phyloP scores from a whole-genome alignment of 2,113 vertebrate species.

The Spea bombifrons region DNA sequence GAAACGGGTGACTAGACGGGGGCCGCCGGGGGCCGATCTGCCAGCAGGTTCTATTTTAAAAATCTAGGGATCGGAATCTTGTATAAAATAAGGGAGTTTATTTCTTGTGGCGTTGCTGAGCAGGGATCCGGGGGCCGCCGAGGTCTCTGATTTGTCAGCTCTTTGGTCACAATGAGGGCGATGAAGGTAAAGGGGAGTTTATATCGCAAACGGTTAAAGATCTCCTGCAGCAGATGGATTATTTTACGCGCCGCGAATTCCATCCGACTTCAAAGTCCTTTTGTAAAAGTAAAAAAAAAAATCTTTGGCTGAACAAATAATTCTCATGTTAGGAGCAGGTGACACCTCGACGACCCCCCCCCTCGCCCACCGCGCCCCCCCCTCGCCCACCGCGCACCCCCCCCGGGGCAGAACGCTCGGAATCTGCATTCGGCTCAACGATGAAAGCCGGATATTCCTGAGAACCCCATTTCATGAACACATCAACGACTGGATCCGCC shows the following conservation, averaged over 20 bases:
- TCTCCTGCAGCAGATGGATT: conserved; percentile 53
- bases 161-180: too few species aligned
- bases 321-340: conserved; percentile 66
- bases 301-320: conserved; percentile 67
- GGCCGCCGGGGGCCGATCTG: too few species aligned
- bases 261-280: conserved; percentile 65
- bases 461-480: conserved; percentile 61
- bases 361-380: too few species aligned
- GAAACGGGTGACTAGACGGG: too few species aligned
- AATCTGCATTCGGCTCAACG: conserved; percentile 58
- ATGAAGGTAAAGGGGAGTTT: too few species aligned
- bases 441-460: conserved; percentile 66
- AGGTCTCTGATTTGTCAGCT: too few species aligned
- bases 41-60: too few species aligned
- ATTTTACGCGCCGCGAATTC: conserved; percentile 71
- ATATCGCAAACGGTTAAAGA: too few species aligned
- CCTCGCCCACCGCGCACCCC: conserved; percentile 1
- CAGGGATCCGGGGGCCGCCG: too few species aligned
- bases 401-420: conserved; percentile 60
- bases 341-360: conserved; percentile 50
- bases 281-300: conserved; percentile 51
- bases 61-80: too few species aligned
- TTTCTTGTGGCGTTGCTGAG: too few species aligned
- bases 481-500: conserved; percentile 57
- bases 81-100: too few species aligned